Conservation (phyloP, 2,797 vertebrate species). For the Lepidocolaptes lacrymiger region DNA sequence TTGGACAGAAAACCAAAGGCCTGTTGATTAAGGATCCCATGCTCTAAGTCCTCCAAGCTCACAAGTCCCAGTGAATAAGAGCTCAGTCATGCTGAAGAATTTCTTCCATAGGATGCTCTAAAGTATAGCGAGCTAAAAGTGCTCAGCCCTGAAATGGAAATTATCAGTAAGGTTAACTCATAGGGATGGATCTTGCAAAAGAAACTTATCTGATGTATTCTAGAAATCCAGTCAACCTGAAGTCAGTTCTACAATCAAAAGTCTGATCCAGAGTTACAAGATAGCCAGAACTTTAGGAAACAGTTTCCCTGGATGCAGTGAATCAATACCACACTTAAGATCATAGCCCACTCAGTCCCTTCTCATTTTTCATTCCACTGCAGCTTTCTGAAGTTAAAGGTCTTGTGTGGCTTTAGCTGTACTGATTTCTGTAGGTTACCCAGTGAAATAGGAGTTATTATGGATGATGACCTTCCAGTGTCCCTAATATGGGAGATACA, state of each 20-base stretch:
- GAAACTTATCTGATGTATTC: not conserved
- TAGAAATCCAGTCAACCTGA: not conserved
- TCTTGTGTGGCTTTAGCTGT: not conserved
- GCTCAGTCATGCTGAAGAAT: not conserved
- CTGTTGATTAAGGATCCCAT: not conserved
- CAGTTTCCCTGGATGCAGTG: not conserved
- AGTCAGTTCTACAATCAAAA: not conserved
- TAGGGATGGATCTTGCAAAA: not conserved
- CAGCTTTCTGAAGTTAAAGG: not conserved
- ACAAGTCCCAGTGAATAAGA: not conserved
- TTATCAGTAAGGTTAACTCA: not conserved
- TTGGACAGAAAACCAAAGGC: not conserved
- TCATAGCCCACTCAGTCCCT: rapidly evolving
- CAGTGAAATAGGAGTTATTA: not conserved
- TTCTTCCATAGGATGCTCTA: not conserved
- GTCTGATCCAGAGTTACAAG: not conserved
- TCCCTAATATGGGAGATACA: not conserved
- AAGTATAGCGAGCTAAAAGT: not conserved
- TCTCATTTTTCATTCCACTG: not conserved
- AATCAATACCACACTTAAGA: not conserved
- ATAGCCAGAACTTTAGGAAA: not conserved
- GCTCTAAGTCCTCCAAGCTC: not conserved
- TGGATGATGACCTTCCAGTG: not conserved
- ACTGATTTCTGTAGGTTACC: not conserved
- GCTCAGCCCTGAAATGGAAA: not conserved